A percentile compares a stretch with the other conserved stretches of the same genome.
phyloP scores from a whole-genome alignment of 2,888 invertebrate species.

The Orchestes rusci region DNA sequence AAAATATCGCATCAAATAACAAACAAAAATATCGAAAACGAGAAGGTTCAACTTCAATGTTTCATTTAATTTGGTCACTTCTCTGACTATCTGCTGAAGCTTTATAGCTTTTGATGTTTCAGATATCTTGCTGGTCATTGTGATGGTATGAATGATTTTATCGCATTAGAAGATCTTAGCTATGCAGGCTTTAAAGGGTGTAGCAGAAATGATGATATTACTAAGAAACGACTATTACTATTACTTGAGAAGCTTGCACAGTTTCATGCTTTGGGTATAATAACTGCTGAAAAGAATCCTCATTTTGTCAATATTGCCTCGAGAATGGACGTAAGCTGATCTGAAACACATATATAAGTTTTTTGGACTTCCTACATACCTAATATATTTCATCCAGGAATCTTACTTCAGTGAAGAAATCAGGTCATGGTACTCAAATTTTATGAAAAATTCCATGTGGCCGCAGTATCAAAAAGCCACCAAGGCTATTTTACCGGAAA shows the following conservation, averaged over 20 bases:
- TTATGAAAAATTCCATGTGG: conserved; percentile 46
- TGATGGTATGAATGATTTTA: conserved; percentile 44
- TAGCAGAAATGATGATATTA: conserved; percentile 35
- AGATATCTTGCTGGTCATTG: conserved; percentile 37
- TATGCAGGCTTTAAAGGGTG: conserved; percentile 37
- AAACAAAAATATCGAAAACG: no score
- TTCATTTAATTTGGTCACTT: no score
- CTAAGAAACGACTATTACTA: conserved; percentile 34
- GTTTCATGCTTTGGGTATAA: conserved; percentile 46
- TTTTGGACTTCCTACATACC: no score
- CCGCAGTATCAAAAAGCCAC: conserved; percentile 57
- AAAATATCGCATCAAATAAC: conserved; percentile 4
- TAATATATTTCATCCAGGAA: no score
- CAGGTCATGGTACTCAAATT: conserved; percentile 52
- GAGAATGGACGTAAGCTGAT: conserved; percentile 21
- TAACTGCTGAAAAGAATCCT: conserved; percentile 41
- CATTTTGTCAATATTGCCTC: conserved; percentile 34
- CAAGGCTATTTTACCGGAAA: conserved; percentile 47
- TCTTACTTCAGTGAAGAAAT: conserved; percentile 51
- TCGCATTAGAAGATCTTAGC: conserved; percentile 43
- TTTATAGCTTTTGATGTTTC: no score
- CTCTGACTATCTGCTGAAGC: no score
- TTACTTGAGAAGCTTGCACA: conserved; percentile 41
- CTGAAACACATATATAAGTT: neutral
- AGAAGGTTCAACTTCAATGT: no score